Evolutionary conservation across 2,888 invertebrate species (phyloP), one percentile per base, ranked within the genome.

Genomic region (Galerucella pusilla): DNA sequence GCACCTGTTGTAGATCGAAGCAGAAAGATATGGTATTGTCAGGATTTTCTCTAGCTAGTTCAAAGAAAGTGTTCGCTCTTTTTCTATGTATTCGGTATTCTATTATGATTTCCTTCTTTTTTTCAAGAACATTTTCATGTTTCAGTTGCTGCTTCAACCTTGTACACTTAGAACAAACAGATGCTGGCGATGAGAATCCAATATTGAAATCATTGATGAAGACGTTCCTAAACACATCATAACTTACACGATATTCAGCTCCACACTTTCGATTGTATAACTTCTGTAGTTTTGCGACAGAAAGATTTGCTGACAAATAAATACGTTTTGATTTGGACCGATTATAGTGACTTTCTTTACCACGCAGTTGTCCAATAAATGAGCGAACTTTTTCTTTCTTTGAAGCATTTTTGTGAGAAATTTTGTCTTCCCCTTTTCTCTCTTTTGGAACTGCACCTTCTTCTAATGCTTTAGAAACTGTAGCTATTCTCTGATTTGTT

Each of bases 1-100:
- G 81, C 11, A 81, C 79, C 63, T 81, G 80, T 64, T 81, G 80
- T 45, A 80, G 46, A 71, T 80, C 80, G 60, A 81, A 80, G 60
- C 76, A 79, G 67, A 80, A 76, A 12, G 73, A 73, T 0, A 79
- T 54, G n/a, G 59, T 65, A 45, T 77, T 75, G 25, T 64, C 57
- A 45, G 75, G 75, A 52, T 61, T 71, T 75, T 78, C 73, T 60
- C 57, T 75, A 46, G 54, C 11, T 28, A 79, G 59, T 25, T 77
- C 52, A 65, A 73, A 80, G 60, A 78, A 80, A 25, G 75, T 65
- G 12, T 73, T 75, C 11, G 79, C 78, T 49, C 78, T 71, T 66
- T 68, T 71, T 52, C 73, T 78, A 57, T 78, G 77, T n/a, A 79
- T 59, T 52, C 79, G 20, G 6, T 65, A 71, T 35, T 78, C 74